Evolutionary conservation across 2,113 vertebrate genomes (phyloP), one percentile per base, ranked within the genome.

Genomic region (Seriola dumerili): DNA sequence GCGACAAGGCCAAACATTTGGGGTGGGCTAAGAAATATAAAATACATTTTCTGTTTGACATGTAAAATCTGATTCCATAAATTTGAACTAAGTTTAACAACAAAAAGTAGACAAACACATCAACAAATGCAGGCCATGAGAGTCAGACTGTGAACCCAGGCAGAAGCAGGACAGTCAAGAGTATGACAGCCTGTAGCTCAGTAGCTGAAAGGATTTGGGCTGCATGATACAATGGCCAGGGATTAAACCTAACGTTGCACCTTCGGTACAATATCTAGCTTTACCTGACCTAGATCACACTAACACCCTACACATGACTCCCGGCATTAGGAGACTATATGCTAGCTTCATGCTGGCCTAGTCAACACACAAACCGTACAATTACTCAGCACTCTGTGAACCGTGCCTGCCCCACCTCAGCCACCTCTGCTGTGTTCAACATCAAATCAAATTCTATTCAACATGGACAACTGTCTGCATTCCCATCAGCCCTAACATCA

Each of bases 241-340:
- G 85, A 90, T 89, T 85, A 90, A 59, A 64, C 34, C 11, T 29
- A 32, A 69, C 52, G 58, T 16, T 63, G 44, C 46, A 81, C 65
- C 70, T 64, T 67, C 67, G 68, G 58, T 40, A 9, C 57, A 68
- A 46, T 0, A 70, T n/a, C 14, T 19, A 44, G 66, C 57, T 44
- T 75, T 63, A 63, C 23, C 38, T 85, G 84, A 88, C 66, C 85
- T 76, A 50, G 73, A 74, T 76, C 67, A 84, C 25, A 10, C 66
- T 16, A 40, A 71, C 44, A 76, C 66, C 21, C 9, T 34, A 57
- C 38, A 72, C 55, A 52, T n/a, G 50, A 66, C 62, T 44, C 8
- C 34, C 36, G 17, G 21, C 52, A 50, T 12, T 52, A 34, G 14
- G 7, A 82, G 8, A 55, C 61, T 8, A 3, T 59, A 55, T 23